Conservation (phyloP, 2,113 vertebrate genomes). For the Sinosuthora webbiana region DNA sequence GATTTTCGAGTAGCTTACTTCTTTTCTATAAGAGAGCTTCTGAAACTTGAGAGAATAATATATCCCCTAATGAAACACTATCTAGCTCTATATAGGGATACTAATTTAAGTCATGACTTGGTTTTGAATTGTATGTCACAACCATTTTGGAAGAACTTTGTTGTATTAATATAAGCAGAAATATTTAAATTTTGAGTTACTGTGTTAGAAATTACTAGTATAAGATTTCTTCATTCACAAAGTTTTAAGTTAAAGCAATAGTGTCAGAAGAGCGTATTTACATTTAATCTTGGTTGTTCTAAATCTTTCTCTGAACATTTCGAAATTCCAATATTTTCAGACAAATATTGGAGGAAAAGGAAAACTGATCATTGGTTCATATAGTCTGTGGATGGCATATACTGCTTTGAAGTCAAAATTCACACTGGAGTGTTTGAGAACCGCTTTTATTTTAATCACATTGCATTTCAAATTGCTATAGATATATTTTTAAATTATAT, state of each 20-base stretch:
- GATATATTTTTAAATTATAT: neutral
- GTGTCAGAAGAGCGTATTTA: neutral
- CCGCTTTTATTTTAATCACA: neutral
- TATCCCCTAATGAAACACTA: neutral
- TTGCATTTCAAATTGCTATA: neutral
- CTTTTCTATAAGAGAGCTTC: neutral
- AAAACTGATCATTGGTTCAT: neutral
- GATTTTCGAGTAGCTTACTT: neutral
- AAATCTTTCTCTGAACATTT: neutral
- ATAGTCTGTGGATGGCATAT: neutral
- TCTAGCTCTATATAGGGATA: neutral
- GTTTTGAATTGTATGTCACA: neutral
- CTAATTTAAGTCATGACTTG: neutral
- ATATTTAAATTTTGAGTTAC: neutral
- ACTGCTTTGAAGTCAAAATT: neutral
- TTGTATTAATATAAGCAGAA: neutral
- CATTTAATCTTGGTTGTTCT: neutral
- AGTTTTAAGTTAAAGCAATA: neutral
- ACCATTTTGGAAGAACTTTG: neutral
- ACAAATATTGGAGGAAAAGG: neutral
- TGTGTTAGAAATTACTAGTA: neutral
- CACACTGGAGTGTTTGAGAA: neutral
- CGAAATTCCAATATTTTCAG: neutral
- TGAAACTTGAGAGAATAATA: neutral
- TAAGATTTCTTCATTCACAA: neutral